Evolutionary conservation across 1,140 invertebrate species (phyloP), one percentile per base, ranked within the genome.

Genomic region (Chymomyza costata): DNA sequence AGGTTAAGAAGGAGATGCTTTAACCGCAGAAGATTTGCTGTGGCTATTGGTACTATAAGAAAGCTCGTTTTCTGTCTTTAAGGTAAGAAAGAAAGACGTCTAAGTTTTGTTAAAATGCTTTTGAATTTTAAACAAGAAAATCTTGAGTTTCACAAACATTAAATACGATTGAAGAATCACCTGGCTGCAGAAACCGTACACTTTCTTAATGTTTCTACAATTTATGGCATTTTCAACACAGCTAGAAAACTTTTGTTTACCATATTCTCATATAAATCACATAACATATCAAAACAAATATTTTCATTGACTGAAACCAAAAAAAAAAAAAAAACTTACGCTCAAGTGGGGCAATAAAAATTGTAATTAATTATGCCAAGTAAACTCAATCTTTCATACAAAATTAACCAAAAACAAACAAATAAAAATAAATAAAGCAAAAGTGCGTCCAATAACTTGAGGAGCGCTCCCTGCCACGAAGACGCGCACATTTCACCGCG

Each of bases 181-280:
- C 67, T 67, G 31, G 66, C 71, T 76, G 65, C 57, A 76, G n/a
- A n/a, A n/a, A n/a, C 66, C 58, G 60, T 56, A 66, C 76, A 74
- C 51, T 34, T 47, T 44, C 56, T 45, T 47, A 60, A 69, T 74
- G 65, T 54, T 60, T 74, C 70, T 65, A 54, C 46, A 76, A 70
- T 74, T 74, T 69, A 74, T 65, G 65, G 65, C 61, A 50, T 60
- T 69, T 69, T 74, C 69, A 49, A 49, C 63, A 44, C 46, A 21
- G 15, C n/a, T 28, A 50, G 34, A 51, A 49, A 55, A 28, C 25
- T 28, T 48, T 39, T 31, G 30, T 37, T 15, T 11, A 19, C 39
- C 47, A 57, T 70, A 38, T 70, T 80, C 69, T 70, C 73, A 78
- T 78, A 78, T 78, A 78, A 78, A 80, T 78, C 67, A 78, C 46